Evolutionary conservation across 2,797 vertebrate species (phyloP).

Genomic region (Chiroxiphia lanceolata): DNA sequence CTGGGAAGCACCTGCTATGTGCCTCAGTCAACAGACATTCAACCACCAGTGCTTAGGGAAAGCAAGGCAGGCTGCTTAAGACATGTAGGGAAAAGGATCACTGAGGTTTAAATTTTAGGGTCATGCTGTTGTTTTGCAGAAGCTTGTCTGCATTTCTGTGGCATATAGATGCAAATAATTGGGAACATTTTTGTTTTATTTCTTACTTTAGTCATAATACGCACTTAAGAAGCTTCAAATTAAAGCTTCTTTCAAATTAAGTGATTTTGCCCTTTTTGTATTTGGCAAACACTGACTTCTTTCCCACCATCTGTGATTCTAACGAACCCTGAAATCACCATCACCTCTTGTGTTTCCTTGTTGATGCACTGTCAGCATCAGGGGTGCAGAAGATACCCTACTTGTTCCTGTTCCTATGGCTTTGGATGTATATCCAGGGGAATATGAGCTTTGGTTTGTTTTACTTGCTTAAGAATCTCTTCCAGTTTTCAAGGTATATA

Average conservation of each 20-base stretch:
- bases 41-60: background rate
- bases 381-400: background rate
- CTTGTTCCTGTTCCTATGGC: background rate
- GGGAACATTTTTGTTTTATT: background rate
- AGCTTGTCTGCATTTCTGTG: background rate
- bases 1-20: background rate
- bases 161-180: background rate
- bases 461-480: no score
- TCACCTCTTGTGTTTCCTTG: background rate
- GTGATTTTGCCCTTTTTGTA: conserved; percentile 32
- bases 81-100: background rate
- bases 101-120: background rate
- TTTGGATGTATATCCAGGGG: background rate
- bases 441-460: background rate
- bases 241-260: conserved; percentile 36
- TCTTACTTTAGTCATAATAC: conserved; percentile 39
- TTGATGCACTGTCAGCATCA: background rate
- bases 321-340: conserved; percentile 54
- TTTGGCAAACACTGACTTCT: conserved; percentile 45
- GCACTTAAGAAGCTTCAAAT: conserved; percentile 53
- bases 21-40: background rate
- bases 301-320: conserved; percentile 22
- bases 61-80: background rate
- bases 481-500: background rate
- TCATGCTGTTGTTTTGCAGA: background rate